phyloP scores from a whole-genome alignment of 64 coral and sea anemone genomes.

The Orbicella faveolata region DNA sequence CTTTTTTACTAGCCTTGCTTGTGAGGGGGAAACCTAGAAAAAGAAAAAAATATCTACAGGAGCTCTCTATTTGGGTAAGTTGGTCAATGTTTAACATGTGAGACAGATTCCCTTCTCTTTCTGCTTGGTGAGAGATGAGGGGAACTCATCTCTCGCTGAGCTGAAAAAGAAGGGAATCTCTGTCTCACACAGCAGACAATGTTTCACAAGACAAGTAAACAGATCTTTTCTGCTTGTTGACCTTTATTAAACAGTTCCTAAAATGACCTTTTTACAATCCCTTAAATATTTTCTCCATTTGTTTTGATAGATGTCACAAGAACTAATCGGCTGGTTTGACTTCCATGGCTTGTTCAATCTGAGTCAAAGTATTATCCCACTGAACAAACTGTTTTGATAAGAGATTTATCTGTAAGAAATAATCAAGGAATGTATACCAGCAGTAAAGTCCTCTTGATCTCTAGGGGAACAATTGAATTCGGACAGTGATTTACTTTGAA shows the following conservation, averaged over 20 bases:
- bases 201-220: no score
- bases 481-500: no score
- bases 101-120: no score
- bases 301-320: background rate
- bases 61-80: background rate
- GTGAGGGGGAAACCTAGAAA: background rate
- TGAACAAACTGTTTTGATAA: constrained; percentile 86
- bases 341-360: constrained; percentile 72
- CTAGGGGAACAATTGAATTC: no score
- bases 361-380: constrained; percentile 75
- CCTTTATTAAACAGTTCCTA: background rate
- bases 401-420: constrained; percentile 57
- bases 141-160: no score
- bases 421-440: constrained; percentile 2
- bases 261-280: background rate
- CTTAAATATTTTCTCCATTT: background rate
- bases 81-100: no score
- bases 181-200: no score
- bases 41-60: background rate
- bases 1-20: no score
- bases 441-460: no score
- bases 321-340: constrained; percentile 74
- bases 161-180: no score
- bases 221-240: background rate
- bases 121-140: no score